These are phyloP conservation scores for Epinotia demarniana DNA, from an alignment of 2,888 invertebrate species.

Conservation along the genomic window DNA sequence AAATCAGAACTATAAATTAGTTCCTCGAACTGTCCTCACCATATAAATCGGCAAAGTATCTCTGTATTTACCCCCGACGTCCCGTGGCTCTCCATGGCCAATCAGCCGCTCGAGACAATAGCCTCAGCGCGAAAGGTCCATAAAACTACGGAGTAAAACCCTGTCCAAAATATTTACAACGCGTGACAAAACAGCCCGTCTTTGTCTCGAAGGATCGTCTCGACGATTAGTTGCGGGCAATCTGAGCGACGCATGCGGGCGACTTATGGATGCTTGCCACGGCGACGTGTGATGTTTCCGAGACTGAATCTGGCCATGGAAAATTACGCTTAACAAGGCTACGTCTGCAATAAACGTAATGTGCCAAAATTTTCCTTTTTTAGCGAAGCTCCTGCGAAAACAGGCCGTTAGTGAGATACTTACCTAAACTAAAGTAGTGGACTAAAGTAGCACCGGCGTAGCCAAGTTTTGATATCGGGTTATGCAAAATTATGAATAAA, in stretches of 20 bases:
- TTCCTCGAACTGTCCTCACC: conserved; percentile 43
- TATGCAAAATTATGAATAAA: no score
- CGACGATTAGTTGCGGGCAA: conserved; percentile 75
- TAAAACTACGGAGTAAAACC: conserved; percentile 79
- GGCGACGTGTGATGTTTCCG: not conserved
- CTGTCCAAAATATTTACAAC: conserved; percentile 83
- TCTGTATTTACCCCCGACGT: conserved; percentile 48
- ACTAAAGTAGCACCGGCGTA: not conserved
- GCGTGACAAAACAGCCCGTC: conserved; percentile 76
- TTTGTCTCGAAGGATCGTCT: conserved; percentile 78
- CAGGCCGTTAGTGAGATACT: not conserved
- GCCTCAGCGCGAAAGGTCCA: conserved; percentile 76
- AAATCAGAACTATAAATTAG: conserved; percentile 37
- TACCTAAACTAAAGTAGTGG: not conserved
- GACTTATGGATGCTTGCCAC: conserved; percentile 55
- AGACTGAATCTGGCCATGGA: not conserved
- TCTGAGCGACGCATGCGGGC: conserved; percentile 67
- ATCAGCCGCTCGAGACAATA: conserved; percentile 76
- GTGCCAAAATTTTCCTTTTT: not conserved
- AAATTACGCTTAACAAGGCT: not conserved
- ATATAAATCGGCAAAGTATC: conserved; percentile 27
- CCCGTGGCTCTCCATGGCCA: conserved; percentile 69
- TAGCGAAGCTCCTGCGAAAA: not conserved
- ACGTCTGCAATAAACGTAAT: not conserved
- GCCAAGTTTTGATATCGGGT: no score